Evolutionary conservation across 53 echinoderm and acorn worm genomes (phyloP).

Genomic region (Echinometra lucunter): DNA sequence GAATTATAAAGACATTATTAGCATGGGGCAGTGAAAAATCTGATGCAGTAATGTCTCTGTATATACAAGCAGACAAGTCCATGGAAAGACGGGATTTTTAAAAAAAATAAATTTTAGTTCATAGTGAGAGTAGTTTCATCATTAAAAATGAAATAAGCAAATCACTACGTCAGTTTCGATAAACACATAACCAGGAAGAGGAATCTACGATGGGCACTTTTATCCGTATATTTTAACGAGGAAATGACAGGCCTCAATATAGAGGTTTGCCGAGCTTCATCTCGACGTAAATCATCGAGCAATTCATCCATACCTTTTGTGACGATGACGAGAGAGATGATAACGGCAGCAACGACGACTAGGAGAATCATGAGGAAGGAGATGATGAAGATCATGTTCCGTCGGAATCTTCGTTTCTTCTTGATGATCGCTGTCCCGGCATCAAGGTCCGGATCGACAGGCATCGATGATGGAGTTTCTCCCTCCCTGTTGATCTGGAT

Average conservation of each 20-base stretch:
- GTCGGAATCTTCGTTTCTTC: slow-evolving; percentile 57
- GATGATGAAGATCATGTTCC: slow-evolving; percentile 64
- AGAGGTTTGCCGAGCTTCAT: no score
- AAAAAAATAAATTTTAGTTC: no score
- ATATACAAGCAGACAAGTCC: background rate
- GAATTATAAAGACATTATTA: background rate
- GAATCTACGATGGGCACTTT: no score
- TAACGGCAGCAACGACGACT: slow-evolving; percentile 63
- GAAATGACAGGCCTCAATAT: no score
- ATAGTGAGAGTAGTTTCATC: background rate
- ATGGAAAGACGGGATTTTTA: no score
- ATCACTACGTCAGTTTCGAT: background rate
- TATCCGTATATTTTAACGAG: no score
- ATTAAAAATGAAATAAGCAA: background rate
- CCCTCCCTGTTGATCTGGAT: background rate
- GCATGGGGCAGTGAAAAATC: background rate
- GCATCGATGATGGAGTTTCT: background rate
- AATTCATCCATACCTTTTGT: slow-evolving; percentile 31
- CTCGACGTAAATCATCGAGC: background rate
- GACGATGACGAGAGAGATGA: slow-evolving; percentile 64
- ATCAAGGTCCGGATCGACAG: slow-evolving; percentile 60
- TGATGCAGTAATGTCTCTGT: background rate
- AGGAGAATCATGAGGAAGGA: slow-evolving; percentile 50
- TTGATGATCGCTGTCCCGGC: slow-evolving; percentile 47
- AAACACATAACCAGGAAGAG: background rate